Evolutionary conservation across 2,888 invertebrate species (phyloP).

Genomic region (Volucella bombylans): DNA sequence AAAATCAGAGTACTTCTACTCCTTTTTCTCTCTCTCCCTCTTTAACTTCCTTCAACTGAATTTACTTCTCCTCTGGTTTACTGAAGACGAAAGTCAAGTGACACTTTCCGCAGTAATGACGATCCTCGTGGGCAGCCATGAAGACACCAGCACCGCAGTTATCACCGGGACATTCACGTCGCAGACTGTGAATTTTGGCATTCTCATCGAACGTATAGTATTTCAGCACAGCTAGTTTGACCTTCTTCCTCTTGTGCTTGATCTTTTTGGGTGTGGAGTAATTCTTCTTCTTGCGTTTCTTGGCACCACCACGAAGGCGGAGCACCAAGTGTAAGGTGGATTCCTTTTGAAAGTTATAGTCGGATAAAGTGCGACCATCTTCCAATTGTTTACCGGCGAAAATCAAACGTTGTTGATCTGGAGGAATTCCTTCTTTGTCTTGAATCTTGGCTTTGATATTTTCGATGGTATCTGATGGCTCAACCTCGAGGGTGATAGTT

Average conservation of each 20-base stretch:
- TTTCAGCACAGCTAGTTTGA: conserved; percentile 98
- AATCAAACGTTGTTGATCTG: too few species aligned
- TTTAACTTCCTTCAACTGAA: too few species aligned
- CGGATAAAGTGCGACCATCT: too few species aligned
- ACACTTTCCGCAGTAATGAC: conserved; percentile 99
- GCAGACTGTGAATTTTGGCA: conserved; percentile 97
- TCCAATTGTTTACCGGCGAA: too few species aligned
- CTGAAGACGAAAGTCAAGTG: conserved; percentile 97
- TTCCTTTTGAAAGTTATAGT: too few species aligned
- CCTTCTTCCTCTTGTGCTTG: conserved; percentile 99
- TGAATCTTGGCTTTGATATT: too few species aligned
- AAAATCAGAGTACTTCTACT: too few species aligned
- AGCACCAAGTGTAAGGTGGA: conserved; percentile 93
- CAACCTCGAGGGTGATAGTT: too few species aligned
- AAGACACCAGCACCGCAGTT: conserved; percentile 99
- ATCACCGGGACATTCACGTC: conserved; percentile 97
- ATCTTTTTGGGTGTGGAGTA: conserved; percentile 99
- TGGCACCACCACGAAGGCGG: conserved; percentile 97
- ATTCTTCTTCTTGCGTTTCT: conserved; percentile 99
- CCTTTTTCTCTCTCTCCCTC: too few species aligned
- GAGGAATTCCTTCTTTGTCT: too few species aligned
- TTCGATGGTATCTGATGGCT: too few species aligned
- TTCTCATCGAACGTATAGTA: conserved; percentile 97
- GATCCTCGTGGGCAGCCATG: conserved; percentile 99
- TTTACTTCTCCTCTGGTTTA: conserved; percentile 95